Base-by-base conservation (phyloP, 1,140 invertebrate genomes). In the Copidosoma floridanum region DNA sequence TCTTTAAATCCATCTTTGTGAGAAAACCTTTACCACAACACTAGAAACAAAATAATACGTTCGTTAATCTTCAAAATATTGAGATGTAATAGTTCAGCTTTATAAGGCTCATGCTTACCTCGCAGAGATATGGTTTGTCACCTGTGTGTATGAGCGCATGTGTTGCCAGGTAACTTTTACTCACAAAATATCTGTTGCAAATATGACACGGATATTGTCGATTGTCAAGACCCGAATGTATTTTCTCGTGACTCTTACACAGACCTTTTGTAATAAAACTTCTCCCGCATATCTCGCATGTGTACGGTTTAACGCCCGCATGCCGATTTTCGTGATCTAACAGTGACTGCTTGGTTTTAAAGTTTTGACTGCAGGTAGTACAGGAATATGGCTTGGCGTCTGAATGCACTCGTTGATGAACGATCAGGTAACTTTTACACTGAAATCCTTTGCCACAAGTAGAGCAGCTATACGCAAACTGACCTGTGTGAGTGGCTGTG, bases 91-190 rank as follows among this genome's bases (percentile, higher is more conserved):
- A n/a, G n/a, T n/a, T n/a, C n/a, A n/a, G 12, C 18, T 40, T 5
- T 40, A 46, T 46, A 11, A 26, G 16, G 12, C 14, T 1, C 23
- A 18, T 10, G 11, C 24, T 1, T 48, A 63, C 61, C 51, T 83
- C 79, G 64, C 87, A 88, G 32, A 83, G 70, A 68, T 85, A 92
- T 0, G 89, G 90, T 63, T 89, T 88, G 71, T 92, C 89, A 1
- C 92, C 90, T 0, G 92, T 94, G 68, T 97, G 94, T 57, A 94
- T 94, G 11, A 94, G 83, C 43, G 94, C 77, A 71, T 97, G 94
- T 12, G 90, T 88, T 47, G 89, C 87, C 2, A 94, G 82, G 72
- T 92, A 92, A 65, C 87, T 88, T 52, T 87, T 89, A 71, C 88
- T 89, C 2, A 89, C 88, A 63, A 89, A 88, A 72, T 85, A 81